Evolutionary conservation across 2,113 vertebrate species (phyloP), one percentile per base, ranked within the genome.

Genomic region (Hipposideros armiger): DNA sequence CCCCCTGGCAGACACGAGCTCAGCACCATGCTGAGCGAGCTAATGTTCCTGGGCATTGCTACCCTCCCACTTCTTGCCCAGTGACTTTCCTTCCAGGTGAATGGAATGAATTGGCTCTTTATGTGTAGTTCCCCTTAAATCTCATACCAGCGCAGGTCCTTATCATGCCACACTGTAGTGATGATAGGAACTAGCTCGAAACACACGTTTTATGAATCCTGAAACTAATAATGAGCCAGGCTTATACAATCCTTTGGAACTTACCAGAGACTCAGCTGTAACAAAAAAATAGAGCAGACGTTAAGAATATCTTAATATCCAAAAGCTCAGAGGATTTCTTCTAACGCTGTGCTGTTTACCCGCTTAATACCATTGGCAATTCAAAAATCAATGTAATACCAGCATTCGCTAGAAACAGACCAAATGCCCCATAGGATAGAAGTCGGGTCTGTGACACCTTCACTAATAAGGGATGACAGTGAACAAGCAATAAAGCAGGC

Each of bases 291-390:
- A 87, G 42, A 96, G 70, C 64, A 47, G 36, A 66, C 87, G 89
- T 97, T 95, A 96, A 98, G 93, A 98, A 96, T 90, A 98, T 97
- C 96, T 97, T 95, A 95, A 69, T 94, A 95, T 72, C 82, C 77
- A 20, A 86, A 78, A 56, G 64, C 50, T 96, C 81, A 84, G 32
- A 96, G 93, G 74, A 60, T 40, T 97, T 97, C 96, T 95, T 95
- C 42, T 86, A 72, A 95, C 96, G 89, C 28, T 91, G 67, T 84
- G 76, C 90, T 95, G 50, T 73, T 93, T 95, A 96, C 92, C 70
- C 28, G 11, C 66, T 66, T 93, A 97, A 96, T 91, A 94, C 56
- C 24, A 89, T 78, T 83, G 92, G 92, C 40, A 11, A 72, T 90
- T 94, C 96, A 94, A 97, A 98, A 98, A 98, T 96, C 67, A 90